Evolutionary conservation across 1,140 invertebrate genomes (phyloP).

Genomic region (Galleria mellonella): DNA sequence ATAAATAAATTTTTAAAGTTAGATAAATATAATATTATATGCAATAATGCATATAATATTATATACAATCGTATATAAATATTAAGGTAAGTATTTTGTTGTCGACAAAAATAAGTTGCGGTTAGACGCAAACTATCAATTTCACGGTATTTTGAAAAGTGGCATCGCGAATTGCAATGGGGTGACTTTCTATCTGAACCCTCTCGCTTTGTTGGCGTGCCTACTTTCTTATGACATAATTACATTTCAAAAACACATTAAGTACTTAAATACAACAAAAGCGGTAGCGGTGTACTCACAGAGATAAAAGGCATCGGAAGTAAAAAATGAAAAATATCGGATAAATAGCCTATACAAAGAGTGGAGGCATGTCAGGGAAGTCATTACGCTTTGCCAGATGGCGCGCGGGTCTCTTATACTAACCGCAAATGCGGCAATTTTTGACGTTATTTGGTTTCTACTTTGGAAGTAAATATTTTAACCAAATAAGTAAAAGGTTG

Average conservation of each 20-base stretch:
- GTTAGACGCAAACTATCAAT: slow-evolving; percentile 45
- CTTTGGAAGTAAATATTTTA: no score
- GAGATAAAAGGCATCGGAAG: slow-evolving; percentile 57
- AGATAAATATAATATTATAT: no score
- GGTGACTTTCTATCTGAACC: slow-evolving; percentile 40
- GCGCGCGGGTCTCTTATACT: slow-evolving; percentile 19
- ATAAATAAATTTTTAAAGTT: no score
- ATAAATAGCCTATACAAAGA: not conserved
- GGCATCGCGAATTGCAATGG: slow-evolving; percentile 18
- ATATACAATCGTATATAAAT: not conserved
- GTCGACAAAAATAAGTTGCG: slow-evolving; percentile 18
- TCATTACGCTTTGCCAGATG: slow-evolving; percentile 57
- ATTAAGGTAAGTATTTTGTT: not conserved
- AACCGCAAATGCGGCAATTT: slow-evolving; percentile 34
- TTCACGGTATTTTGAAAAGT: slow-evolving; percentile 46
- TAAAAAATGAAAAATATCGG: slow-evolving; percentile 6
- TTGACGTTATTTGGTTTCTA: no score
- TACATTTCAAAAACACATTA: slow-evolving; percentile 46
- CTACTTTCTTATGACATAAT: slow-evolving; percentile 63
- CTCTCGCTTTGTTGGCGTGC: slow-evolving; percentile 36
- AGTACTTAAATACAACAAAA: slow-evolving; percentile 30
- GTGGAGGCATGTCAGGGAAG: slow-evolving; percentile 25
- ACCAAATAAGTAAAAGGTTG: no score
- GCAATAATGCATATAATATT: not conserved
- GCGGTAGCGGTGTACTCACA: slow-evolving; percentile 19